phyloP scores from a whole-genome alignment of 2,113 vertebrate species.

The Entelurus aequoreus region DNA sequence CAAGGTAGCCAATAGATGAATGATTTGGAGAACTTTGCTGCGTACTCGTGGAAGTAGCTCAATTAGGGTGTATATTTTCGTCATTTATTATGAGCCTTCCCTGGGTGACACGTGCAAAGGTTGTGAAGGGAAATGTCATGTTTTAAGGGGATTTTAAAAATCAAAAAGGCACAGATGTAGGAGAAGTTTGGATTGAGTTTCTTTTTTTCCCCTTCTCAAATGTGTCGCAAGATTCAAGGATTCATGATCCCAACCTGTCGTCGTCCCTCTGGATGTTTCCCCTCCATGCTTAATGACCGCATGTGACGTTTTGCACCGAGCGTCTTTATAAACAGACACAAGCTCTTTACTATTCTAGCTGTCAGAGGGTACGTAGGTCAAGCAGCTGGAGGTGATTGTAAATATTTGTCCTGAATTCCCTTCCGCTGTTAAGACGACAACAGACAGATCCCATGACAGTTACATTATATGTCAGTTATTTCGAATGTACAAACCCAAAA shows the following conservation, averaged over 20 bases:
- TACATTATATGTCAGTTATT: background rate
- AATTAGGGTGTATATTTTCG: conserved; percentile 63
- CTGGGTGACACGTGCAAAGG: conserved; percentile 28
- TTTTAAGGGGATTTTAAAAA: conserved; percentile 40
- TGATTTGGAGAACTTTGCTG: conserved; percentile 61
- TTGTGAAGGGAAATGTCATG: conserved; percentile 35
- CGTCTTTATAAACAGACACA: conserved; percentile 40
- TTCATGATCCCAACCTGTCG: background rate
- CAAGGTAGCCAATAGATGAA: conserved; percentile 66
- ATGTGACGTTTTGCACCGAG: conserved; percentile 18
- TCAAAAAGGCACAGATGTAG: conserved; percentile 24
- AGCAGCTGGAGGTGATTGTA: conserved; percentile 40
- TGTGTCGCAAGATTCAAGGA: too few relatives aligned
- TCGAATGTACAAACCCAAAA: too few relatives aligned
- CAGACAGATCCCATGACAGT: background rate
- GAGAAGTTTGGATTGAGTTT: conserved; percentile 8
- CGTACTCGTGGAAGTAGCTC: conserved; percentile 53
- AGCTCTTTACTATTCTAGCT: conserved; percentile 21
- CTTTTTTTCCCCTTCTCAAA: conserved; percentile 9
- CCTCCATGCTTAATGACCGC: conserved; percentile 12
- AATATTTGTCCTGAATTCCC: conserved; percentile 22
- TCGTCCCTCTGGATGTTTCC: conserved; percentile 8
- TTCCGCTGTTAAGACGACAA: background rate
- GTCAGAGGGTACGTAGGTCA: conserved; percentile 29
- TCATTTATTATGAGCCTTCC: conserved; percentile 45